Conservation (phyloP, 2,797 vertebrate genomes). For the Smutsia gigantea region DNA sequence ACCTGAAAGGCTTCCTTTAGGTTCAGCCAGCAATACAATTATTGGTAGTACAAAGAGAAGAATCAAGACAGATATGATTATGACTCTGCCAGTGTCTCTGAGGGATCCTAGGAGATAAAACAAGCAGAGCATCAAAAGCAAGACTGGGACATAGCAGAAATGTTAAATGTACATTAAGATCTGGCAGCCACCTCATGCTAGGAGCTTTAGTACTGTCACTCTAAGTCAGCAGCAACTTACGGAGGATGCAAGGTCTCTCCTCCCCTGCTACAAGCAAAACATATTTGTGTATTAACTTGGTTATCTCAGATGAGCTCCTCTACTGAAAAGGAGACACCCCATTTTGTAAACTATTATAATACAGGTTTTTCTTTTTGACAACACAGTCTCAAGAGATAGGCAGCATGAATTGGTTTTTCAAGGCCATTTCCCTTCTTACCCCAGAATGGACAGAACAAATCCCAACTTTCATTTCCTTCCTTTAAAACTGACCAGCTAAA, state of each 20-base stretch:
- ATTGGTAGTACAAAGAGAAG: slow-evolving; percentile 25
- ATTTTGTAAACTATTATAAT: slow-evolving; percentile 1
- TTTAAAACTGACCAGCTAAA: slow-evolving; percentile 52
- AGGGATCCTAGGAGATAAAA: slow-evolving; percentile 48
- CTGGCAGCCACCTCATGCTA: not conserved
- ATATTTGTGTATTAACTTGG: not conserved
- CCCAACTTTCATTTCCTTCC: slow-evolving; percentile 16
- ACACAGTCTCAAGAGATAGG: not conserved
- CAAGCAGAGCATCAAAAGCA: not conserved
- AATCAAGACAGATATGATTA: slow-evolving; percentile 24
- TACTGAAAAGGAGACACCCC: slow-evolving; percentile 10
- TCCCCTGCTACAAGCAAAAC: slow-evolving; percentile 24
- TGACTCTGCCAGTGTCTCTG: slow-evolving; percentile 16
- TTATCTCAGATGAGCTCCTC: slow-evolving; percentile 2
- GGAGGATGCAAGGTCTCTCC: not conserved
- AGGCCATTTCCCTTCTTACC: not conserved
- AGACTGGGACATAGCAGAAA: slow-evolving; percentile 20
- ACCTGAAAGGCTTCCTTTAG: slow-evolving; percentile 38
- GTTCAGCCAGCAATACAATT: not conserved
- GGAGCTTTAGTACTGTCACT: not conserved
- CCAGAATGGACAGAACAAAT: not conserved
- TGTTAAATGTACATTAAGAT: not conserved
- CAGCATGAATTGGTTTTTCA: not conserved
- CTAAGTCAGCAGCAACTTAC: not conserved
- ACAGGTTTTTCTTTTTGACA: not conserved